Conservation (phyloP, 2,113 vertebrate genomes). For the Procavia capensis region DNA sequence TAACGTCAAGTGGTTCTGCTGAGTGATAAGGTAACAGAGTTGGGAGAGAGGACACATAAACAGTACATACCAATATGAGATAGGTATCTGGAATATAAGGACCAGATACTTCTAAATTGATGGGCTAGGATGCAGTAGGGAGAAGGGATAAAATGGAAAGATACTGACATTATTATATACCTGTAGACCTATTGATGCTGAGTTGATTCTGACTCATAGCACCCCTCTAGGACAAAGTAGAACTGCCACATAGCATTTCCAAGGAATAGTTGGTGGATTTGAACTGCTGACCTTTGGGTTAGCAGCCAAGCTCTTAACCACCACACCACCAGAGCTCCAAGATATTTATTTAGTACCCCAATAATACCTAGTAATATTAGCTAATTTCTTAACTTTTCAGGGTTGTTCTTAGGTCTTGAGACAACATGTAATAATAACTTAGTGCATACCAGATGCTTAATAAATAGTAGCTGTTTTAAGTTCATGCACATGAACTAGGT, state of each 20-base stretch:
- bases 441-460: not conserved
- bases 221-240: too few relatives aligned
- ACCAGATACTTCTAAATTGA: not conserved
- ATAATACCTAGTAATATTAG: not conserved
- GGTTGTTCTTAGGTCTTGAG: not conserved
- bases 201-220: too few relatives aligned
- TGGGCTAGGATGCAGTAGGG: not conserved
- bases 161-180: not conserved
- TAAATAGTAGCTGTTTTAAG: not conserved
- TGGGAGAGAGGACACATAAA: not conserved
- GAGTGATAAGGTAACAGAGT: not conserved
- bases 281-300: too few relatives aligned
- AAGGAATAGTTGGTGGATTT: too few relatives aligned
- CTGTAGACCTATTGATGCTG: not conserved
- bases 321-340: too few relatives aligned
- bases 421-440: not conserved
- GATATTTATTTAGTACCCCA: too few relatives aligned
- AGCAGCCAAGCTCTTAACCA: too few relatives aligned
- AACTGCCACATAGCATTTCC: too few relatives aligned
- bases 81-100: not conserved
- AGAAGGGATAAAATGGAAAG: not conserved
- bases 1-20: not conserved
- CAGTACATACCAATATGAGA: not conserved
- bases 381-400: constrained; percentile 19
- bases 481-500: not conserved